Base-by-base conservation (phyloP, 2,888 invertebrate genomes). In the Sminthurides aquaticus region DNA sequence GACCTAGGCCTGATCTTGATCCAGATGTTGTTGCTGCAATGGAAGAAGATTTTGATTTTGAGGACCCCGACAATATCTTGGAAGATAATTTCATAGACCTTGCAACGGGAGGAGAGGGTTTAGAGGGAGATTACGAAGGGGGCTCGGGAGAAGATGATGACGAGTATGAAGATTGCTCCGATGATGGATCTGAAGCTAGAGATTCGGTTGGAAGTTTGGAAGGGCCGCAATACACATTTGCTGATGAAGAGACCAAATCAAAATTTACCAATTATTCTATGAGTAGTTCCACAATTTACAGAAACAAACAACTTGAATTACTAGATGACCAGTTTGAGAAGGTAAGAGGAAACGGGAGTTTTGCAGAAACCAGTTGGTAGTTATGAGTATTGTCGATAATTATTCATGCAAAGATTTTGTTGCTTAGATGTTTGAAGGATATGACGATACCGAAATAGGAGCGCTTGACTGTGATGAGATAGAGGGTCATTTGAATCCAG, bases 201-300 rank as follows among this genome's bases (percentile, higher is more conserved):
- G 79, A 80, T 62, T 76, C 78, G 0, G 76, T 81, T 2, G 79
- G 77, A 0, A 81, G 81, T 11, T 77, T 81, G 1, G 78, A 80
- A 60, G 80, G 80, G 11, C 79, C 81, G 0, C 76, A 79, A 62
- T 81, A 79, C 64, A 76, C 58, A 18, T 43, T 57, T 48, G 25
- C 60, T 28, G 66, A 64, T 28, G 65, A 66, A 64, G 92, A 94
- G 78, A 89, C 89, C 0, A 90, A 87, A 77, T 90, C 94, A 0
- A 83, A 89, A 8, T 95, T 95, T 79, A 94, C 96, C 0, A 88
- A 90, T 75, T 96, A 95, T 79, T 95, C 95, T 0, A 89, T 96
- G 88, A 88, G 89, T 0, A 94, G 94, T 28, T 94, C 93, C 72
- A 89, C 94, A 1, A 89, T 96, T 26, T 81, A 84, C 20, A 84